These are phyloP conservation scores for Mallotus villosus DNA, from an alignment of 2,797 vertebrate species.

Conservation along the genomic window DNA sequence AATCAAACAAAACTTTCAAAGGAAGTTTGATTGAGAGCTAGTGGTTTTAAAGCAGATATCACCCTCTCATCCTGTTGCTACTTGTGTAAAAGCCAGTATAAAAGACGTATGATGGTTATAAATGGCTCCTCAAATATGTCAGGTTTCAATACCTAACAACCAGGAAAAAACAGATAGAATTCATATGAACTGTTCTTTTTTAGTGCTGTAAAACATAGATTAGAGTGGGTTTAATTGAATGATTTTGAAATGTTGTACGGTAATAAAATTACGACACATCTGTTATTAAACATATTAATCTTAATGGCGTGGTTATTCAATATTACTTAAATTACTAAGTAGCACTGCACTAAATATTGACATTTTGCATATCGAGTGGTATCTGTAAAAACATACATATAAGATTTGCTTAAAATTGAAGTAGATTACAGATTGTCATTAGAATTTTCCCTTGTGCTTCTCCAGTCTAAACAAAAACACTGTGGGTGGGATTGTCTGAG, in stretches of 20 bases:
- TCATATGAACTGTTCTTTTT: neutral
- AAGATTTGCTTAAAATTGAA: neutral
- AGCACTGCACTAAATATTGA: too few species aligned
- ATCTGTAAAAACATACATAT: neutral
- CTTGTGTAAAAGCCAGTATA: constrained; percentile 82
- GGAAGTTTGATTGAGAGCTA: constrained; percentile 85
- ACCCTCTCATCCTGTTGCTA: constrained; percentile 84
- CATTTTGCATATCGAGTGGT: too few species aligned
- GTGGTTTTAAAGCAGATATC: constrained; percentile 60
- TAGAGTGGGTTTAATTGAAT: neutral
- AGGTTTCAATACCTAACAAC: constrained; percentile 63
- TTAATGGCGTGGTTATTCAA: too few species aligned
- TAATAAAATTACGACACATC: too few species aligned
- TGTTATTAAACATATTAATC: too few species aligned
- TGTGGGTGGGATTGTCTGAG: neutral
- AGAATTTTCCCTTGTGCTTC: neutral
- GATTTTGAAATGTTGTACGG: neutral
- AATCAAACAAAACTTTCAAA: constrained; percentile 86
- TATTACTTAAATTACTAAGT: too few species aligned
- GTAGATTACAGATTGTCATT: neutral
- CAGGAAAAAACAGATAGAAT: constrained; percentile 49
- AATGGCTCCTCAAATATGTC: constrained; percentile 85
- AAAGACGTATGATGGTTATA: constrained; percentile 78
- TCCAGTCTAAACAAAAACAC: neutral
- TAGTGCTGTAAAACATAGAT: neutral